A percentile compares a stretch with the other conserved stretches of the same genome.
These are phyloP conservation scores for Meriones unguiculatus DNA, from an alignment of 2,113 vertebrate genomes.

Conservation along the genomic window DNA sequence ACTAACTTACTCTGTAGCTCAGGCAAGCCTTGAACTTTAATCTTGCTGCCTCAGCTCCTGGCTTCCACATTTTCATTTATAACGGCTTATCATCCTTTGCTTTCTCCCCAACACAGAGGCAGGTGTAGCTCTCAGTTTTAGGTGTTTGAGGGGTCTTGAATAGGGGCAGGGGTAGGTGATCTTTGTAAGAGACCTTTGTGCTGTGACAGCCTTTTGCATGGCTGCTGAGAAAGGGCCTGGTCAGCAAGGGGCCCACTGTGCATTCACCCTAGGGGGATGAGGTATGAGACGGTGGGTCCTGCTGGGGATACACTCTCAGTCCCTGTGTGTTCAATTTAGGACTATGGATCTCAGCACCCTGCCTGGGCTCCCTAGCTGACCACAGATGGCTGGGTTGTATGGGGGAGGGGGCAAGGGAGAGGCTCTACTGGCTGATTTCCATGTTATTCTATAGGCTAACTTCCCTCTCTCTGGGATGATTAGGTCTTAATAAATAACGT, in stretches of 20 bases:
- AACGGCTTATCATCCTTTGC: not conserved
- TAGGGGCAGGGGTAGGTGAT: not conserved
- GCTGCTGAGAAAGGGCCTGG: too few relatives aligned
- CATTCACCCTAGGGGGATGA: fast-evolving
- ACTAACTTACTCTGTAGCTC: not conserved
- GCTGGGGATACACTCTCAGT: not conserved
- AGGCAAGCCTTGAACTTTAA: not conserved
- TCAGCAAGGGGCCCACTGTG: not conserved
- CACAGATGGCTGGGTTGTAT: not conserved
- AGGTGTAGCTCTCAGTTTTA: not conserved
- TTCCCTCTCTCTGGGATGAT: constrained; percentile 57
- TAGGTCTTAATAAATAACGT: constrained; percentile 81
- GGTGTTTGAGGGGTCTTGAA: not conserved
- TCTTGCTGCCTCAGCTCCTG: not conserved
- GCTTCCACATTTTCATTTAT: not conserved
- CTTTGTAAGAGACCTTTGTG: not conserved
- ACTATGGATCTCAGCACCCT: not conserved
- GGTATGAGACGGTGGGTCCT: not conserved
- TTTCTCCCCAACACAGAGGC: not conserved
- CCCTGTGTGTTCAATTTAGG: not conserved
- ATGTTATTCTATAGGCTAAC: constrained; percentile 47
- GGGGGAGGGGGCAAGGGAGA: not conserved
- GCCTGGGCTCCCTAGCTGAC: not conserved
- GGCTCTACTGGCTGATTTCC: not conserved
- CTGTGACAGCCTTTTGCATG: not conserved